phyloP scores from a whole-genome alignment of 2,888 invertebrate species.

The Desoria tigrina region DNA sequence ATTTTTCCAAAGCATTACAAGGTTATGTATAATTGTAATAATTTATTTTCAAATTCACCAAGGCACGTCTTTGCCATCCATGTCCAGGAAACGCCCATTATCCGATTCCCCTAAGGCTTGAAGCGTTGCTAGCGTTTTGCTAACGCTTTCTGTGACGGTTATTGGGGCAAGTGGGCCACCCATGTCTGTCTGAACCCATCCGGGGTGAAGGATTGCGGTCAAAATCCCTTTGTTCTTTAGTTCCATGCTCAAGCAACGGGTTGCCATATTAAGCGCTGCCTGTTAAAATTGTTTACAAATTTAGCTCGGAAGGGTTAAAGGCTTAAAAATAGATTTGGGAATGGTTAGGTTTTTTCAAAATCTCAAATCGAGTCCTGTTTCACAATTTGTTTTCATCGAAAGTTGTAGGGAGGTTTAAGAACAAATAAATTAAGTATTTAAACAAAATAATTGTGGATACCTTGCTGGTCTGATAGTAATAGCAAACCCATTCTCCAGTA shows the following conservation, averaged over 20 bases:
- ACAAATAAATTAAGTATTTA: not conserved
- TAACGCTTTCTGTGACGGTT: not conserved
- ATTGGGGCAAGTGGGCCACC: not conserved
- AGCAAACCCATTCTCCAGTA: constrained; percentile 75
- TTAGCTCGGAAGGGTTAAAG: no score
- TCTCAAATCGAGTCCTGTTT: no score
- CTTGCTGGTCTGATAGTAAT: constrained; percentile 84
- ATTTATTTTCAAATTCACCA: no score
- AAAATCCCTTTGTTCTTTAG: constrained; percentile 73
- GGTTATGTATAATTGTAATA: no score
- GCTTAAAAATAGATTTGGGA: no score
- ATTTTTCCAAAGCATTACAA: no score
- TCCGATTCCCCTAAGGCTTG: not conserved
- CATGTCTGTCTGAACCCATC: constrained; percentile 71
- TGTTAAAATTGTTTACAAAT: no score
- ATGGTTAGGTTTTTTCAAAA: no score
- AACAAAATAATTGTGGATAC: constrained; percentile 55
- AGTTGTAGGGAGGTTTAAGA: no score
- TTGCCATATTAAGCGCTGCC: constrained; percentile 83
- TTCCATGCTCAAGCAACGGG: constrained; percentile 80
- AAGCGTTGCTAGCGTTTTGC: not conserved
- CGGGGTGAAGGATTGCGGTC: constrained; percentile 77
- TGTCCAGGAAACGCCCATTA: not conserved
- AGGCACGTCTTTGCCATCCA: not conserved
- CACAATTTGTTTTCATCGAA: not conserved